Percentiles rank a stretch among this genome's conserved stretches.
phyloP scores from a whole-genome alignment of 2,113 vertebrate genomes.

The western clawed frog (Xenopus tropicalis) region DNA sequence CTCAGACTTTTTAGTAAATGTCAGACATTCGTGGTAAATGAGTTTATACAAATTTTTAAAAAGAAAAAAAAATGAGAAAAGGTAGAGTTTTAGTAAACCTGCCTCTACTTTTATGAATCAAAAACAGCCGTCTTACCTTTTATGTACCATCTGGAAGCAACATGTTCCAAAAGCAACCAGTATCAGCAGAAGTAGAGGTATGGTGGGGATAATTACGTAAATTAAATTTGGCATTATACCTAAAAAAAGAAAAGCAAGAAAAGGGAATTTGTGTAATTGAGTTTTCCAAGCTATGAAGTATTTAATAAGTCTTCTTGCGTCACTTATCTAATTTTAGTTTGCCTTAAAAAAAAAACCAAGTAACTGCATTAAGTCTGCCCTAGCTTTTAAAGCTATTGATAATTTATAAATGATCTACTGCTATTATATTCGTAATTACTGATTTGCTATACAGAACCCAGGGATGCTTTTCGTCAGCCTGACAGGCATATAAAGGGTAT shows the following conservation, averaged over 20 bases:
- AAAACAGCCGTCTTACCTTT: constrained; percentile 67
- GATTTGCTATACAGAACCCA: not conserved
- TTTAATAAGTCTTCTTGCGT: constrained; percentile 9
- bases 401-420: constrained; percentile 28
- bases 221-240: constrained; percentile 87
- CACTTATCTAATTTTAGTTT: constrained; percentile 15
- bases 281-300: constrained; percentile 4
- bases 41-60: too few relatives aligned
- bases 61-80: too few relatives aligned
- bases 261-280: constrained; percentile 8
- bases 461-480: constrained; percentile 7
- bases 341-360: constrained; percentile 7
- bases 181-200: constrained; percentile 91
- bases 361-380: constrained; percentile 9
- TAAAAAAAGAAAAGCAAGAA: constrained; percentile 52
- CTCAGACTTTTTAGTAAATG: too few relatives aligned
- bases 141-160: constrained; percentile 89
- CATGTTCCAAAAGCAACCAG: constrained; percentile 91
- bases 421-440: constrained; percentile 15
- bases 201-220: constrained; percentile 91
- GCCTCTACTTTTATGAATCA: too few relatives aligned
- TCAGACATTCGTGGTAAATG: too few relatives aligned
- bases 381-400: constrained; percentile 12
- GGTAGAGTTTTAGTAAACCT: too few relatives aligned
- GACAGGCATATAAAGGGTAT: constrained; percentile 27